Percentiles rank a stretch among this genome's conserved stretches.
Conservation (phyloP, 2,797 vertebrate genomes). For the Gorsachius magnificus region DNA sequence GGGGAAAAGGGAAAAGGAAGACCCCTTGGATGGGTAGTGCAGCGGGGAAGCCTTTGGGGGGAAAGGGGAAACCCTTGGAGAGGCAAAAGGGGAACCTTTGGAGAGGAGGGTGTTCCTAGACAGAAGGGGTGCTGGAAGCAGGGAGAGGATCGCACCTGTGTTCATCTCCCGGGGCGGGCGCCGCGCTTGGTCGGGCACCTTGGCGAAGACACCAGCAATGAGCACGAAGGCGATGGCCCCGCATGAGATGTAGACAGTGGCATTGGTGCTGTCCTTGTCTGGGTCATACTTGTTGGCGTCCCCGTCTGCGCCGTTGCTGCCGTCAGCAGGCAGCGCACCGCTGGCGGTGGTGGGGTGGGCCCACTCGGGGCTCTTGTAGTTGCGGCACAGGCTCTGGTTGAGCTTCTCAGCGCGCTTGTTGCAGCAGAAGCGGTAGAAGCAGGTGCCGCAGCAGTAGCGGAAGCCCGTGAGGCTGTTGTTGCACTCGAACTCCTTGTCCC, state of each 20-base stretch:
- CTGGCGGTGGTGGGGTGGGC: constrained; percentile 84
- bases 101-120: background rate
- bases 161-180: constrained; percentile 98
- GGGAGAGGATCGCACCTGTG: constrained; percentile 85
- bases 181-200: constrained; percentile 95
- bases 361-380: constrained; percentile 94
- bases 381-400: constrained; percentile 92
- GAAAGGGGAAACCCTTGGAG: background rate
- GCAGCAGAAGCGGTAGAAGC: constrained; percentile 97
- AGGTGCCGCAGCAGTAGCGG: constrained; percentile 97
- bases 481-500: constrained; percentile 95
- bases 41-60: rapidly evolving
- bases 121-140: background rate
- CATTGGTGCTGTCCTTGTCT: constrained; percentile 93
- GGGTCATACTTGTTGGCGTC: constrained; percentile 88
- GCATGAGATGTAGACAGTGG: constrained; percentile 97
- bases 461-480: constrained; percentile 93
- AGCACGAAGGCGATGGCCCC: constrained; percentile 93
- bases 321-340: constrained; percentile 77
- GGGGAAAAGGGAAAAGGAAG: background rate
- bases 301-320: constrained; percentile 75
- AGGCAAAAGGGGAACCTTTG: background rate
- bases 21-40: rapidly evolving
- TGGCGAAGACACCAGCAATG: constrained; percentile 90
- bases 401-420: constrained; percentile 92